Evolutionary conservation across 2,888 invertebrate genomes (phyloP).

Genomic region (Aromia moschata): DNA sequence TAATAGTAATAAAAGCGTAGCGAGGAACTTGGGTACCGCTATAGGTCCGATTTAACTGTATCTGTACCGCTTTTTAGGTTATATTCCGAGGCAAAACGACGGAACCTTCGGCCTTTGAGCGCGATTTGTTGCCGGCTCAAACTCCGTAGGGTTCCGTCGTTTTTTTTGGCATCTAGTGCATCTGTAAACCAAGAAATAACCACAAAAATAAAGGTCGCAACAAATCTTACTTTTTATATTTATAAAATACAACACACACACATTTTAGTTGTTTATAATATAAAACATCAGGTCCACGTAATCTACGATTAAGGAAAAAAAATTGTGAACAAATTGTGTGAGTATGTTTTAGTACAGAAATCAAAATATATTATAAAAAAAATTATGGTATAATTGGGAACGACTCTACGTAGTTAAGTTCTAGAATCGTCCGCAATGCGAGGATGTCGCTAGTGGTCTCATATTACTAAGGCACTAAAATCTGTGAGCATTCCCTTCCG

Average conservation of each 20-base stretch:
- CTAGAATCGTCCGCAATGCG: conserved; percentile 61
- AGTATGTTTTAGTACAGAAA: conserved; percentile 64
- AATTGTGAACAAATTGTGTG: conserved; percentile 61
- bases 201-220: conserved; percentile 9
- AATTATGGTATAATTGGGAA: conserved; percentile 58
- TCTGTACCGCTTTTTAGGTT: conserved; percentile 22
- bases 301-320: conserved; percentile 56
- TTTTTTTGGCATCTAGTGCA: conserved; percentile 24
- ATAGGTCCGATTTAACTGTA: conserved; percentile 7
- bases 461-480: no score
- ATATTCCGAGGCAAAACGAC: not conserved
- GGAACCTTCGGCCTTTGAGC: conserved; percentile 2
- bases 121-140: conserved; percentile 18
- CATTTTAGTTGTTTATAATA: conserved; percentile 19
- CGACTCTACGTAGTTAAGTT: conserved; percentile 59
- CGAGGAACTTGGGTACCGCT: conserved; percentile 9
- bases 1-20: conserved; percentile 1
- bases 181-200: conserved; percentile 23
- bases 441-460: conserved; percentile 60
- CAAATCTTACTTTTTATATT: conserved; percentile 30
- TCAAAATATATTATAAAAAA: conserved; percentile 59
- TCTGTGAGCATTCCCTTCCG: no score
- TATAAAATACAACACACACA: conserved; percentile 22
- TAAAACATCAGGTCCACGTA: conserved; percentile 53
- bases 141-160: not conserved